Percentiles rank a stretch among this genome's conserved stretches.
Evolutionary conservation across 2,888 invertebrate species (phyloP).

Genomic region (Ganaspis brasiliensis): DNA sequence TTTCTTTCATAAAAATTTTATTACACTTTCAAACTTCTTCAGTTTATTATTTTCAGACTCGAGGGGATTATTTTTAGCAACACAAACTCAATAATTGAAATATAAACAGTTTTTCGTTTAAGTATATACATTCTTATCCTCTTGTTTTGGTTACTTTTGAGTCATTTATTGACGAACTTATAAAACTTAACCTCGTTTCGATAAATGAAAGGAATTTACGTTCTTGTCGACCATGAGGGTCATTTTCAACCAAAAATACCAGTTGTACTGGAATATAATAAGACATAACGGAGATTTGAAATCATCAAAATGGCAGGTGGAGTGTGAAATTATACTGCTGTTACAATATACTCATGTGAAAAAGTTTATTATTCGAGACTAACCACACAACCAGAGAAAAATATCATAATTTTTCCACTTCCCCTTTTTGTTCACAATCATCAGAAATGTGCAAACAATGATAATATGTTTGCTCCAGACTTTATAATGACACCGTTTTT

Average conservation of each 20-base stretch:
- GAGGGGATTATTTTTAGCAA: no score
- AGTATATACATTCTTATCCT: neutral
- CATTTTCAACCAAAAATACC: conserved; percentile 11
- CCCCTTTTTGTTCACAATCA: neutral
- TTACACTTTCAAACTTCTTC: no score
- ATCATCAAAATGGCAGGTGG: conserved; percentile 32
- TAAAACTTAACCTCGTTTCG: neutral
- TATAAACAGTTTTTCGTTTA: neutral
- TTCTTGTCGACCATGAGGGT: conserved; percentile 3
- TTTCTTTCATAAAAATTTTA: no score
- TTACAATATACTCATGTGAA: neutral
- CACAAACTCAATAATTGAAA: no score
- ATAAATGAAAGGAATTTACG: conserved; percentile 11
- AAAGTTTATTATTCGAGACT: conserved; percentile 23
- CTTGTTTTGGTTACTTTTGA: neutral
- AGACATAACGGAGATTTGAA: conserved; percentile 26
- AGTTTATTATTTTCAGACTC: no score
- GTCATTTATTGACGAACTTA: neutral
- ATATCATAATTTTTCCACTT: conserved; percentile 23
- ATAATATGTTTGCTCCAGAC: neutral
- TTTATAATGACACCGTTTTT: neutral
- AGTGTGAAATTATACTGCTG: conserved; percentile 30
- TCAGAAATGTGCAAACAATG: conserved; percentile 13
- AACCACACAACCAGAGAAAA: neutral
- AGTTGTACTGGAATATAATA: conserved; percentile 16